phyloP scores from a whole-genome alignment of 2,113 vertebrate genomes.

The Anser brachyrhynchus region DNA sequence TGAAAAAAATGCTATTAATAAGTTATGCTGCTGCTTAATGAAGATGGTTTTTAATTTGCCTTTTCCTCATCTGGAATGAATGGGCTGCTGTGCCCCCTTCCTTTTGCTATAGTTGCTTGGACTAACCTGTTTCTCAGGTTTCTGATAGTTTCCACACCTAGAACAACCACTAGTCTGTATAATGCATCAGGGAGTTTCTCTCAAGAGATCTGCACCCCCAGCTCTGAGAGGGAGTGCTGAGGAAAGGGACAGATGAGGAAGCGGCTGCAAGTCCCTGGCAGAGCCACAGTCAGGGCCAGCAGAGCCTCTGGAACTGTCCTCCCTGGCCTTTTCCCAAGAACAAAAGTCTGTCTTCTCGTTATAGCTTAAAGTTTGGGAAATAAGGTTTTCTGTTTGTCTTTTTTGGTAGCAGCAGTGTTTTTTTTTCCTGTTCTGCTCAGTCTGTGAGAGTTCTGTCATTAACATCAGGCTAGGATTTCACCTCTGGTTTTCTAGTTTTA shows the following conservation, averaged over 20 bases:
- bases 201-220: neutral
- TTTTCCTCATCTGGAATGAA: neutral
- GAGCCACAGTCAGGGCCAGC: neutral
- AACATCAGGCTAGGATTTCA: neutral
- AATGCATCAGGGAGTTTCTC: fast-evolving
- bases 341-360: neutral
- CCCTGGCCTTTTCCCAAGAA: neutral
- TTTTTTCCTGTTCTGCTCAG: neutral
- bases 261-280: neutral
- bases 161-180: neutral
- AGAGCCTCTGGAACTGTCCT: neutral
- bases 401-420: neutral
- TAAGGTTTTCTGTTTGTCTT: neutral
- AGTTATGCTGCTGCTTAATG: neutral
- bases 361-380: neutral
- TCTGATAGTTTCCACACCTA: neutral
- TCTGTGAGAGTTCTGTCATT: neutral
- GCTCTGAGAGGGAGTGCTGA: neutral
- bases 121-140: neutral
- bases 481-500: neutral
- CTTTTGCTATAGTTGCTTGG: neutral
- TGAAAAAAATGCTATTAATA: neutral
- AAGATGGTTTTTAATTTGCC: neutral
- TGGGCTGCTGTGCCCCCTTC: neutral
- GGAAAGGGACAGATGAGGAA: neutral